Evolutionary conservation across 2,113 vertebrate species (phyloP).

Genomic region (Haemorhous mexicanus): DNA sequence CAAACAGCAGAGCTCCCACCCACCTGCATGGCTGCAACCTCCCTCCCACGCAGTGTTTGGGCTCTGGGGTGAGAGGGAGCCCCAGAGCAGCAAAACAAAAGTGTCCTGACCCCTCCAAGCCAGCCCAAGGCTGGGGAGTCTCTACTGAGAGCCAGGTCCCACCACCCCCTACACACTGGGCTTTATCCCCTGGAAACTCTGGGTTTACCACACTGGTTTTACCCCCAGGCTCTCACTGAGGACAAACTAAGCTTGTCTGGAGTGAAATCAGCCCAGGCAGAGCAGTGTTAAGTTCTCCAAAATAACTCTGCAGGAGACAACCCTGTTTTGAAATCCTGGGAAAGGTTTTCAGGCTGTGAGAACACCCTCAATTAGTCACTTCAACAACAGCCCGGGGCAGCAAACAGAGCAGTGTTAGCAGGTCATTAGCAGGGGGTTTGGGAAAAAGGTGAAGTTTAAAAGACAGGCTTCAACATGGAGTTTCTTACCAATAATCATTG

Average conservation of each 20-base stretch:
- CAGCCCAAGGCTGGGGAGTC: neutral
- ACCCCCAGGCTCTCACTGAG: neutral
- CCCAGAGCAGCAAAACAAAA: neutral
- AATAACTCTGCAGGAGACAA: neutral
- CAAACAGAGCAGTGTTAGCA: neutral
- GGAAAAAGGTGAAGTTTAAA: constrained; percentile 53
- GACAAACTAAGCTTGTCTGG: neutral
- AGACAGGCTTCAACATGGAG: constrained; percentile 72
- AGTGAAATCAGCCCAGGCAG: neutral
- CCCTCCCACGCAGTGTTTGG: neutral
- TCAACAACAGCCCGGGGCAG: neutral
- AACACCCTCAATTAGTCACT: neutral
- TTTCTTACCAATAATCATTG: constrained; percentile 95
- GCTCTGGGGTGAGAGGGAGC: neutral
- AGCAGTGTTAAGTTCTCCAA: neutral
- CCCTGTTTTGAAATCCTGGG: neutral
- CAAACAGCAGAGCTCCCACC: neutral
- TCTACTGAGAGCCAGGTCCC: neutral
- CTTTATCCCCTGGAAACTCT: neutral
- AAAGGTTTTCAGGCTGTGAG: neutral
- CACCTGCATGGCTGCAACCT: neutral
- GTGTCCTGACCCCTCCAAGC: neutral
- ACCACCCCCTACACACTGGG: neutral
- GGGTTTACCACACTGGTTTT: neutral
- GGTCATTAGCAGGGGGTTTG: neutral